Percentiles rank a stretch among this genome's conserved stretches.
Conservation (phyloP, 2,113 vertebrate genomes). For the Anolis carolinensis region DNA sequence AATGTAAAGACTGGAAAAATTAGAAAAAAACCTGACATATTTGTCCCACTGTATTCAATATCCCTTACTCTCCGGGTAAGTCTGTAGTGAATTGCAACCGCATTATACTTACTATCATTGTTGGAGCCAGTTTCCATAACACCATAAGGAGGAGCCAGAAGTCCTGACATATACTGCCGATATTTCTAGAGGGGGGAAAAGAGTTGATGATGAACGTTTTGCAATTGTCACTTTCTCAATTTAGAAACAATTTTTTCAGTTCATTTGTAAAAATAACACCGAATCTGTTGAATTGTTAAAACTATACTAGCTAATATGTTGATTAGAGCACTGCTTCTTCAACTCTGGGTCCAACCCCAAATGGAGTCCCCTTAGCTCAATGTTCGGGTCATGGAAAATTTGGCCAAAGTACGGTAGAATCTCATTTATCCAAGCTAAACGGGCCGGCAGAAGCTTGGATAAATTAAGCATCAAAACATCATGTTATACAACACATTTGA, state of each 20-base stretch:
- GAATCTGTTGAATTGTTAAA: neutral
- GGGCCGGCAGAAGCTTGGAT: no score
- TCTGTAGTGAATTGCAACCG: neutral
- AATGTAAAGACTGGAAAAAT: neutral
- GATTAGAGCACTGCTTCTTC: no score
- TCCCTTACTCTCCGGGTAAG: neutral
- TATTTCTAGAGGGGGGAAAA: conserved; percentile 85
- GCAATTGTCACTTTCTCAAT: neutral
- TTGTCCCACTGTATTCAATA: neutral
- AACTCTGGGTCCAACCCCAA: no score
- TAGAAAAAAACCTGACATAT: neutral
- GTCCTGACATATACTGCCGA: conserved; percentile 93
- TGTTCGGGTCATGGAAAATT: no score
- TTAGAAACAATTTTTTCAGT: neutral
- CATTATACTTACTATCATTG: conserved; percentile 89
- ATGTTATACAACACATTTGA: no score
- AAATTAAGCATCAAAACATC: no score
- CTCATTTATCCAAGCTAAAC: no score
- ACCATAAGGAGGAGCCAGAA: conserved; percentile 94
- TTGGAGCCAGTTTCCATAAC: conserved; percentile 92
- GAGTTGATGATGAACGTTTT: conserved; percentile 26
- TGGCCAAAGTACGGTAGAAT: no score
- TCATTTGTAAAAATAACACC: neutral
- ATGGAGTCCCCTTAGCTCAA: no score
- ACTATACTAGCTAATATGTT: neutral